Evolutionary conservation across 2,797 vertebrate genomes (phyloP).

Genomic region (Nasua narica): DNA sequence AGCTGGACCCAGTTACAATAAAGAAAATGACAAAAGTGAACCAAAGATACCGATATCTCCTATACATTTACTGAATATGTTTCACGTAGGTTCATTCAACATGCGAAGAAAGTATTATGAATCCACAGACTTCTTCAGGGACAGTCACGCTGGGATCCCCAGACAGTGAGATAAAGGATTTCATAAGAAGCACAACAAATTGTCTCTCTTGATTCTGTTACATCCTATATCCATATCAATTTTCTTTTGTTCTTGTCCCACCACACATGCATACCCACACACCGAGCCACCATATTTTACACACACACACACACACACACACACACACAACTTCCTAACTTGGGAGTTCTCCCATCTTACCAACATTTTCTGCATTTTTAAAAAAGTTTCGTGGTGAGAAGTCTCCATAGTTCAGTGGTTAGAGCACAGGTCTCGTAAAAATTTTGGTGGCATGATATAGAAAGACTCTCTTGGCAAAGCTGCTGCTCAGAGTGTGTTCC

Average conservation of each 20-base stretch:
- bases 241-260: constrained; percentile 45
- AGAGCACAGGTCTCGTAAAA: background rate
- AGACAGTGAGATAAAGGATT: constrained; percentile 43
- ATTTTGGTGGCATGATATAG: background rate
- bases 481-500: background rate
- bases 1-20: background rate
- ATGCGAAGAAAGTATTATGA: background rate
- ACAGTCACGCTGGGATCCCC: background rate
- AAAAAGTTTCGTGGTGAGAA: background rate
- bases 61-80: background rate
- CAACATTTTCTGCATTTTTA: background rate
- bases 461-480: background rate
- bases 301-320: background rate
- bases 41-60: background rate
- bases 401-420: background rate
- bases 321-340: constrained; percentile 18
- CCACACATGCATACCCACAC: background rate
- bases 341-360: background rate
- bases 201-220: constrained; percentile 45
- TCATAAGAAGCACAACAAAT: constrained; percentile 58
- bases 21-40: background rate
- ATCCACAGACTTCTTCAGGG: background rate
- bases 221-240: constrained; percentile 22
- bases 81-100: background rate
- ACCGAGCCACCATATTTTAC: background rate